Base-by-base conservation (phyloP, 2,888 invertebrate species). In the Xestia sexstrigata region DNA sequence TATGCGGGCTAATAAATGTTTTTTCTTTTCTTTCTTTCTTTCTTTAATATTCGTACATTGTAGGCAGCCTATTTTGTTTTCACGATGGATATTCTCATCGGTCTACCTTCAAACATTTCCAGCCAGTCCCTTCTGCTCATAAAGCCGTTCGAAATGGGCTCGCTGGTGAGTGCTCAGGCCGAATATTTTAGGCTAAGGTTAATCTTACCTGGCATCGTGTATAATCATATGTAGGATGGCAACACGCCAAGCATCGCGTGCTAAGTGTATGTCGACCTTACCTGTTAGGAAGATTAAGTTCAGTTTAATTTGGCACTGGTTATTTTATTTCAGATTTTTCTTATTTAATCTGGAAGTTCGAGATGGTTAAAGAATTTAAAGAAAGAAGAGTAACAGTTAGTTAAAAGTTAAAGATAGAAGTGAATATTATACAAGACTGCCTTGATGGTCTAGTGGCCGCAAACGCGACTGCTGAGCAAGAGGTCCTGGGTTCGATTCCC, bases 91-190 rank as follows among this genome's bases (percentile, higher is more conserved):
- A 72, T 81, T 73, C 26, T 23, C 17, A 62, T 62, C 23, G 17
- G 49, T 52, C 13, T 73, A 60, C 52, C 42, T 23, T 17, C 35
- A 74, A 26, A 81, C 45, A 62, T 81, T 17, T 35, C n/a, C 23
- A 52, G 42, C 15, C 9, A 26, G 42, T 45, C 62, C 35, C 39
- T 60, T 35, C 2, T 6, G 35, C 49, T 62, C 75, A 45, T 81
- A 81, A 74, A 78, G 74, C 77, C 62, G 35, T 62, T 13, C 45
- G 23, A 23, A 82, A 81, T 52, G 35, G 26, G 13, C 35, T 45
- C 17, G 2, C 82, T 74, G 49, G 82, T 77, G 74, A 77, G 74
- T 74, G 75, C 52, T 58, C 4, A 30, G 81, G 62, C 26, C 75
- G 52, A 74, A 81, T 63, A 78, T 82, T 82, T 78, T 75, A 47